phyloP scores from a whole-genome alignment of 2,113 vertebrate species.

The Antechinus flavipes region DNA sequence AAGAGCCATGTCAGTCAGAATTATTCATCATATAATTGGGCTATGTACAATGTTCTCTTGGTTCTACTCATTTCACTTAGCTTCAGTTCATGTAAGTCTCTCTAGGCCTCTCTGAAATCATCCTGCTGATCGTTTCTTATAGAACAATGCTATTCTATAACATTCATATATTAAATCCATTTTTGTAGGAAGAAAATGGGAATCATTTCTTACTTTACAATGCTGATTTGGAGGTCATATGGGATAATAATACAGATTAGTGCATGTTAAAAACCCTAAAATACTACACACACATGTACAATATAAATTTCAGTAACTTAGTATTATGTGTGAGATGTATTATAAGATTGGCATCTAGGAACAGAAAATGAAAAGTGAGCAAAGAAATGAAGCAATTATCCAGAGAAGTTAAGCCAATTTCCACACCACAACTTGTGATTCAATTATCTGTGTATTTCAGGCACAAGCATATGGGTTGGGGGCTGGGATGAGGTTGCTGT shows the following conservation, averaged over 20 bases:
- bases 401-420: neutral
- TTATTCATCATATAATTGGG: too few species aligned
- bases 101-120: too few species aligned
- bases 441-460: neutral
- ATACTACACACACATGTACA: neutral
- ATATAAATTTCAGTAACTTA: constrained; percentile 28
- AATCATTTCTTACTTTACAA: neutral
- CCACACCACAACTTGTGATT: constrained; percentile 3
- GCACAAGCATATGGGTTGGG: neutral
- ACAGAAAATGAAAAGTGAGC: neutral
- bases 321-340: neutral
- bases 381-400: neutral
- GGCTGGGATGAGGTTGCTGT: constrained; percentile 1
- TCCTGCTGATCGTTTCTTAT: too few species aligned
- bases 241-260: neutral
- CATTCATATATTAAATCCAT: too few species aligned
- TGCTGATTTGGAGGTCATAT: neutral
- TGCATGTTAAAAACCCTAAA: neutral
- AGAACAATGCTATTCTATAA: too few species aligned
- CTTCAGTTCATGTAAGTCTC: too few species aligned
- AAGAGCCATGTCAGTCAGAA: too few species aligned
- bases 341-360: constrained; percentile 2
- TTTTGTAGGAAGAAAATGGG: neutral
- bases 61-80: too few species aligned
- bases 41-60: too few species aligned